Conservation (phyloP, 2,888 invertebrate species). For the Mythimna vitellina region DNA sequence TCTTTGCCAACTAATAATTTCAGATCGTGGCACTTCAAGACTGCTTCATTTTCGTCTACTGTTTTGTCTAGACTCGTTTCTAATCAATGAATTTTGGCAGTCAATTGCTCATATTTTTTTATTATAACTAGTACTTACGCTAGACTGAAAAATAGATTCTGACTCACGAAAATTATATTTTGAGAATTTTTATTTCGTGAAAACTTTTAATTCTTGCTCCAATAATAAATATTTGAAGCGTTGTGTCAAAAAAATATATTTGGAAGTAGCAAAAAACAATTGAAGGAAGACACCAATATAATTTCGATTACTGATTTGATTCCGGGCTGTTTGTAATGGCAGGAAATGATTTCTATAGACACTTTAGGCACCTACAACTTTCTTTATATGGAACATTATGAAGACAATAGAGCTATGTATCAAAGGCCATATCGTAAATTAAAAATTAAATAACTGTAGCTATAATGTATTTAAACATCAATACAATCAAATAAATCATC, state of each 20-base stretch:
- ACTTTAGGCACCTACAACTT: conserved; percentile 7
- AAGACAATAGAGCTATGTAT: conserved; percentile 18
- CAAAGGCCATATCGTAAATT: background rate
- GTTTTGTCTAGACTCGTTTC: conserved; percentile 72
- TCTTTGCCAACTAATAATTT: conserved; percentile 52
- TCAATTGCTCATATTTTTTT: conserved; percentile 66
- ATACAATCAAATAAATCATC: conserved; percentile 53
- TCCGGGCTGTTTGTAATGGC: conserved; percentile 16
- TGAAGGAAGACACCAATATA: conserved; percentile 30
- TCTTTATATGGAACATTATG: conserved; percentile 21
- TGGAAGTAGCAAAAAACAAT: conserved; percentile 11
- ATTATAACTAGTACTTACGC: conserved; percentile 50
- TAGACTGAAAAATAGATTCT: conserved; percentile 53
- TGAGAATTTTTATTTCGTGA: conserved; percentile 25
- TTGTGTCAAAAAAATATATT: background rate
- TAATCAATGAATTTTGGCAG: conserved; percentile 72
- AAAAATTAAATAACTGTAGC: conserved; percentile 19
- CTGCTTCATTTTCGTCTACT: conserved; percentile 54
- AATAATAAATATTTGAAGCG: background rate
- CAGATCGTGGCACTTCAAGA: conserved; percentile 37
- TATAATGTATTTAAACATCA: conserved; percentile 39
- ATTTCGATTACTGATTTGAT: conserved; percentile 24
- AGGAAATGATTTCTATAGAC: conserved; percentile 35
- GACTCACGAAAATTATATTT: conserved; percentile 51
- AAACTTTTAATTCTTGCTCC: conserved; percentile 20